These are phyloP conservation scores for Pedicia rivosa DNA, from an alignment of 2,888 invertebrate species.

Conservation along the genomic window DNA sequence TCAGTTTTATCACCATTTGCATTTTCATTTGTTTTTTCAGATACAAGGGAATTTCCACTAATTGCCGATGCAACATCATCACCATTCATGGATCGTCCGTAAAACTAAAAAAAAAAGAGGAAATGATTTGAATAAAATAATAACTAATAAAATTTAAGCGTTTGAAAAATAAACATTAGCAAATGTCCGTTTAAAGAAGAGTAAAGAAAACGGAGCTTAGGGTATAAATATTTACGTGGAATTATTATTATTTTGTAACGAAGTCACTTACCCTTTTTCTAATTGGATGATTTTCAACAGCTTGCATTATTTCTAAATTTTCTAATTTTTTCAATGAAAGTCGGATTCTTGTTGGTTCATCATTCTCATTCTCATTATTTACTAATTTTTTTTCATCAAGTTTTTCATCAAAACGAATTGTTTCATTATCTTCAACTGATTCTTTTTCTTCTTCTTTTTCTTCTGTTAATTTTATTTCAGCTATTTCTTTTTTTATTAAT, in stretches of 20 bases:
- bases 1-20: constrained; percentile 12
- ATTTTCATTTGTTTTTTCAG: constrained; percentile 21
- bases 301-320: constrained; percentile 42
- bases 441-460: constrained; percentile 24
- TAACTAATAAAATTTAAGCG: not conserved
- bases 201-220: too few relatives aligned
- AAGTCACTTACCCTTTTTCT: constrained; percentile 20
- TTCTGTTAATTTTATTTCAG: constrained; percentile 20
- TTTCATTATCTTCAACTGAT: constrained; percentile 24
- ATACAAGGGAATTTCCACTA: constrained; percentile 43
- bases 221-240: too few relatives aligned
- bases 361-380: constrained; percentile 33
- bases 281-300: constrained; percentile 32
- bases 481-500: constrained; percentile 23
- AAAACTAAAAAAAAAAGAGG: constrained; percentile 15
- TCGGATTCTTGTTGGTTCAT: constrained; percentile 37
- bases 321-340: constrained; percentile 35
- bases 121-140: constrained; percentile 6
- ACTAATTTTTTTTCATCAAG: constrained; percentile 32
- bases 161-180: too few relatives aligned
- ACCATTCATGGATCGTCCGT: constrained; percentile 25
- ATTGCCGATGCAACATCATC: constrained; percentile 40
- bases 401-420: constrained; percentile 36
- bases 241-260: too few relatives aligned
- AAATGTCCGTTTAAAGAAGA: too few relatives aligned